Percentiles rank a stretch among this genome's conserved stretches.
phyloP scores from a whole-genome alignment of 2,113 vertebrate species.

The human region DNA sequence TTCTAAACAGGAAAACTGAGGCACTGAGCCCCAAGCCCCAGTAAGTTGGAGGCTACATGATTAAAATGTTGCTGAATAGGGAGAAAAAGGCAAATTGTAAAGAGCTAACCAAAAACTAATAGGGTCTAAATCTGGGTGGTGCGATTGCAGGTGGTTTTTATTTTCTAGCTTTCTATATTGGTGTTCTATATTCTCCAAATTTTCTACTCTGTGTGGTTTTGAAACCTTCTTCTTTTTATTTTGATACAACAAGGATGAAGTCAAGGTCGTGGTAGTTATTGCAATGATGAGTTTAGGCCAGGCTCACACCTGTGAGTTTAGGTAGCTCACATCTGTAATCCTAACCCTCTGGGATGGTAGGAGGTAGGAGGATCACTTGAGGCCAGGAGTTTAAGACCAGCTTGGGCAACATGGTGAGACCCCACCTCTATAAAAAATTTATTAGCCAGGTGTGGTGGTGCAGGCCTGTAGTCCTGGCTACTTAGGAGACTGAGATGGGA shows the following conservation, averaged over 20 bases:
- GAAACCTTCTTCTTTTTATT: neutral
- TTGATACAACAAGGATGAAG: conserved; percentile 38
- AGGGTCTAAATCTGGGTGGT: neutral
- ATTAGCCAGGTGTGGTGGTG: too few species aligned
- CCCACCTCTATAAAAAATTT: too few species aligned
- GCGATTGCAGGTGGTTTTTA: neutral
- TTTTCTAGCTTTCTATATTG: neutral
- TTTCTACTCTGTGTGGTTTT: neutral
- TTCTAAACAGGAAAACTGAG: neutral
- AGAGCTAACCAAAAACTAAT: neutral
- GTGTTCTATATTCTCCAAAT: neutral
- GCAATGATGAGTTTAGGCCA: too few species aligned
- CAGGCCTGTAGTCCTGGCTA: too few species aligned
- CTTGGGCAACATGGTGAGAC: too few species aligned
- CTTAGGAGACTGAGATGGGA: too few species aligned
- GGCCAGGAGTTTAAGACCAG: too few species aligned
- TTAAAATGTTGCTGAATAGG: neutral
- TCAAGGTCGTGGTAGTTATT: too few species aligned
- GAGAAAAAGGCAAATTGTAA: neutral
- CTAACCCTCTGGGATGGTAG: too few species aligned
- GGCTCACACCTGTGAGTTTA: too few species aligned
- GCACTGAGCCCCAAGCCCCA: neutral
- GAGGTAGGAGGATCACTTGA: too few species aligned
- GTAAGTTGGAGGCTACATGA: neutral
- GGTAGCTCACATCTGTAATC: too few species aligned